Conservation (phyloP, 2,888 invertebrate genomes). For the Aleiodes leptofemur region DNA sequence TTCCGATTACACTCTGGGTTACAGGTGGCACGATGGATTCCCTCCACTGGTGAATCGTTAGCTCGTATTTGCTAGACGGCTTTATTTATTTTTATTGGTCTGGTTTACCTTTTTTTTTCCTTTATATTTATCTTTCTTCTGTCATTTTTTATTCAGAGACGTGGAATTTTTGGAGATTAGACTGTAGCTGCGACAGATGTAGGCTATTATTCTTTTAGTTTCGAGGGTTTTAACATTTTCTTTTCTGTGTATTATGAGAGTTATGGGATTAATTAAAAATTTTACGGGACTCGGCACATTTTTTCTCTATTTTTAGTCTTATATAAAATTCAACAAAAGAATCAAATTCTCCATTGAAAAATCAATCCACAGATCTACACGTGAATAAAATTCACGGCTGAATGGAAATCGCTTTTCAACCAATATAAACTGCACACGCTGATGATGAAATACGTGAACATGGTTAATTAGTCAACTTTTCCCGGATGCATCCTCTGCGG, state of each 20-base stretch:
- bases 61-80: conserved; percentile 26
- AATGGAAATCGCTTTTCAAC: conserved; percentile 28
- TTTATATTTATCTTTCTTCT: conserved; percentile 17
- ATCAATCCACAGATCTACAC: conserved; percentile 13
- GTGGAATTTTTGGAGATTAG: conserved; percentile 31
- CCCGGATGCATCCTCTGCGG: conserved; percentile 52
- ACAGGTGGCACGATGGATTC: conserved; percentile 37
- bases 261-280: conserved; percentile 14
- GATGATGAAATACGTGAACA: conserved; percentile 45
- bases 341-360: background rate
- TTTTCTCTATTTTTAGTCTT: background rate
- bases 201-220: conserved; percentile 4
- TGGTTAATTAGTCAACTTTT: conserved; percentile 60
- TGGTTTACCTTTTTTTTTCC: background rate
- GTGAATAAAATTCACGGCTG: conserved; percentile 8
- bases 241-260: background rate
- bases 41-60: conserved; percentile 25
- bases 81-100: conserved; percentile 32
- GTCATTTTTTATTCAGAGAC: conserved; percentile 21
- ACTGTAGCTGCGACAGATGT: conserved; percentile 21
- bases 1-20: conserved; percentile 33
- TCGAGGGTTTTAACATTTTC: background rate
- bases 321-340: background rate
- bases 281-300: background rate
- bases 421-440: conserved; percentile 28